phyloP scores from a whole-genome alignment of 2,797 vertebrate genomes.

The Chloroceryle inda region DNA sequence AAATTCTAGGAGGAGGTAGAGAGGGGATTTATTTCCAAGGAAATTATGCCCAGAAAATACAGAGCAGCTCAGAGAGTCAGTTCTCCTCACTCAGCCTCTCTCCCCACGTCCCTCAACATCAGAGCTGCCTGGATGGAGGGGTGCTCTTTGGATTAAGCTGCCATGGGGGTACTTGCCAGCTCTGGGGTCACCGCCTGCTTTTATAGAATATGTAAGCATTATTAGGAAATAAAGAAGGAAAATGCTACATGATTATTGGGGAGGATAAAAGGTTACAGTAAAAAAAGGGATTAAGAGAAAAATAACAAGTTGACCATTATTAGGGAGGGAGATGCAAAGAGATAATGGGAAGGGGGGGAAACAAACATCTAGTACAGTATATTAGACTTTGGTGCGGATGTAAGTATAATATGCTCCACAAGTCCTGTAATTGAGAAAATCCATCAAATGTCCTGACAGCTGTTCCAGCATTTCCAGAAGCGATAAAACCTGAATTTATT shows the following conservation, averaged over 20 bases:
- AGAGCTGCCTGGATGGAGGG: neutral
- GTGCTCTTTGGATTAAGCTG: neutral
- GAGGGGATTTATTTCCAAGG: slow-evolving; percentile 2
- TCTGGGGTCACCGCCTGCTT: neutral
- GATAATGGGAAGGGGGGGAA: slow-evolving; percentile 51
- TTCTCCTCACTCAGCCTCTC: neutral
- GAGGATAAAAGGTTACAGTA: slow-evolving; percentile 28
- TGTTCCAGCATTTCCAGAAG: slow-evolving; percentile 86
- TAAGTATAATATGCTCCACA: slow-evolving; percentile 88
- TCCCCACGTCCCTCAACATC: fast-evolving
- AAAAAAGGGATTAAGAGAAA: slow-evolving; percentile 53
- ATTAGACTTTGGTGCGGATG: slow-evolving; percentile 78
- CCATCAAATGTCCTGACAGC: slow-evolving; percentile 86
- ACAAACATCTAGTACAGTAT: slow-evolving; percentile 43
- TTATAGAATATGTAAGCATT: slow-evolving; percentile 2
- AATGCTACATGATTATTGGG: neutral
- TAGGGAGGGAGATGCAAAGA: slow-evolving; percentile 74
- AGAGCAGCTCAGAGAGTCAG: neutral
- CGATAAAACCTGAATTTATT: slow-evolving; percentile 89
- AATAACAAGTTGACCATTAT: slow-evolving; percentile 79
- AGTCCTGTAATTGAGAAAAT: slow-evolving; percentile 89
- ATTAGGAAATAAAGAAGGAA: neutral
- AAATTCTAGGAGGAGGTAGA: slow-evolving; percentile 24
- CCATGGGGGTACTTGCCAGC: fast-evolving
- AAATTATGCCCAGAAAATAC: neutral